Conservation (phyloP, 2,113 vertebrate species). For the Melanocharis versteri region DNA sequence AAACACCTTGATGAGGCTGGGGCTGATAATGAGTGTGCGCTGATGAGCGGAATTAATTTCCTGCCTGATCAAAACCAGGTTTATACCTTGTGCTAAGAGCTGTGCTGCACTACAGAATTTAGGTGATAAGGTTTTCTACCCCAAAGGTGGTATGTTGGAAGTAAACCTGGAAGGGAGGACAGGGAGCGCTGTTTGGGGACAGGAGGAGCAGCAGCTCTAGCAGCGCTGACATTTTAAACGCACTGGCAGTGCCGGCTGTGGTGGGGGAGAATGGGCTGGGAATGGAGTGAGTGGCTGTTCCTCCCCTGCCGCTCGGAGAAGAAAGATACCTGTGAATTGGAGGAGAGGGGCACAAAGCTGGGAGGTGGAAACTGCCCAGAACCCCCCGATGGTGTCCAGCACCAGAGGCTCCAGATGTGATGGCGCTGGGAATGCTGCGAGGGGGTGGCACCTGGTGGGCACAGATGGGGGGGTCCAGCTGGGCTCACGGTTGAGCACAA, state of each 20-base stretch:
- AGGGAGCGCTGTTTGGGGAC: neutral
- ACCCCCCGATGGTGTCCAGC: neutral
- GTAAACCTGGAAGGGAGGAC: neutral
- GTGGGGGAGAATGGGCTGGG: neutral
- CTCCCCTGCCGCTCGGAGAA: neutral
- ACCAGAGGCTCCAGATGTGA: neutral
- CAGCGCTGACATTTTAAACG: neutral
- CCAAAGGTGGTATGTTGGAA: neutral
- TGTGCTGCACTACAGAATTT: neutral
- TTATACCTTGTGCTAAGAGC: neutral
- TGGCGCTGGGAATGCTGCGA: neutral
- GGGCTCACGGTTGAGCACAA: neutral
- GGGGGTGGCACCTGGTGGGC: neutral
- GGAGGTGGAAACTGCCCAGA: neutral
- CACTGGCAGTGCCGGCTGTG: fast-evolving
- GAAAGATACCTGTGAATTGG: neutral
- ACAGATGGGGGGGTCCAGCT: fast-evolving
- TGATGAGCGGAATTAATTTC: neutral
- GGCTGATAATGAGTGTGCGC: neutral
- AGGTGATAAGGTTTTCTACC: neutral
- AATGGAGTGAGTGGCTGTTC: neutral
- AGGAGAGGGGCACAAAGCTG: neutral
- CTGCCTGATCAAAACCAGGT: neutral
- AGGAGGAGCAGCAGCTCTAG: neutral
- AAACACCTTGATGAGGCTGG: constrained; percentile 14